These are phyloP conservation scores for Phenganax subtilis DNA, from an alignment of 92 coral and sea anemone genomes.

Conservation along the genomic window DNA sequence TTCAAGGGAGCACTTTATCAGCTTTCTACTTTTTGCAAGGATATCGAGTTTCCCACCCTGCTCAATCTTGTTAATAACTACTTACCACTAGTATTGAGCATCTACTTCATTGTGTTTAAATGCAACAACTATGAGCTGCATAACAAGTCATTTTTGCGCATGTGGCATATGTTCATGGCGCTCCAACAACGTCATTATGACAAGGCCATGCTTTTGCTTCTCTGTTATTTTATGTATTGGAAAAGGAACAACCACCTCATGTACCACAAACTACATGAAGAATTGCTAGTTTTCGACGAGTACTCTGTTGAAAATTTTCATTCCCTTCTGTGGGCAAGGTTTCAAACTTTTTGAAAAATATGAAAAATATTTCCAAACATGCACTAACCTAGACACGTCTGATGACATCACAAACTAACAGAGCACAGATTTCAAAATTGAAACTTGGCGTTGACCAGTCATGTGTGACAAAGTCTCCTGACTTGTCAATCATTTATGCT, in stretches of 20 bases:
- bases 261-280: background rate
- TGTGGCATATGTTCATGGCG: background rate
- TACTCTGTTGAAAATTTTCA: too few relatives aligned
- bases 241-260: background rate
- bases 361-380: too few relatives aligned
- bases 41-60: background rate
- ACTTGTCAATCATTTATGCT: too few relatives aligned
- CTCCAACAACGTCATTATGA: background rate
- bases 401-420: too few relatives aligned
- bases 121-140: background rate
- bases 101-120: slow-evolving; percentile 1
- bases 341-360: too few relatives aligned
- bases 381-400: too few relatives aligned
- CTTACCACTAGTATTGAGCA: background rate
- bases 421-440: too few relatives aligned
- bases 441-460: too few relatives aligned
- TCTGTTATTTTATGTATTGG: background rate
- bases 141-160: background rate
- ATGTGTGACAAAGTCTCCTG: too few relatives aligned
- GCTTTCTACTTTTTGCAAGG: background rate
- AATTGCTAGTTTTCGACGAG: too few relatives aligned
- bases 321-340: background rate
- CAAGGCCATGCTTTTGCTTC: background rate
- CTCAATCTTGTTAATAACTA: background rate
- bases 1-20: too few relatives aligned